phyloP scores from a whole-genome alignment of 2,113 vertebrate genomes.

The Brevimyrus niger region DNA sequence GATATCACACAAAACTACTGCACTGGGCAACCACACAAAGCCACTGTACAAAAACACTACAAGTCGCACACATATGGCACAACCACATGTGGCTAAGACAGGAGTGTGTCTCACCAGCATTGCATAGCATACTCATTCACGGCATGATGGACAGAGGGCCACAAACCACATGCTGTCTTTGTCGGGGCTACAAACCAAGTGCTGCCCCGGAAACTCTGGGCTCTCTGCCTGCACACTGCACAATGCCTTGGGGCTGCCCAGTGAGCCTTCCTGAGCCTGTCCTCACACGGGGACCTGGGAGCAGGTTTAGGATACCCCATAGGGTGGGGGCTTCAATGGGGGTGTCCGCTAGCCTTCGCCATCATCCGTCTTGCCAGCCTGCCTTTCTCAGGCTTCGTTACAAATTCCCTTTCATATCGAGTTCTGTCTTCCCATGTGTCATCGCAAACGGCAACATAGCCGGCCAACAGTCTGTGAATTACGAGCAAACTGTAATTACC shows the following conservation, averaged over 20 bases:
- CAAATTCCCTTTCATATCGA: not conserved
- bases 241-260: not conserved
- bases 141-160: not conserved
- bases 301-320: not conserved
- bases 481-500: constrained; percentile 9
- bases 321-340: not conserved
- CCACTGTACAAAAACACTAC: not conserved
- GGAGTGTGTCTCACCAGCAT: not conserved
- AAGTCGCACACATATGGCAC: not conserved
- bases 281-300: not conserved
- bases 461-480: not conserved
- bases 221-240: not conserved
- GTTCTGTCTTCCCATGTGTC: not conserved
- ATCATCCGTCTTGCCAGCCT: not conserved
- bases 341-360: not conserved
- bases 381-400: not conserved
- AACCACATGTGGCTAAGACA: not conserved
- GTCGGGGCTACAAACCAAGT: not conserved
- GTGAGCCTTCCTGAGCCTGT: not conserved
- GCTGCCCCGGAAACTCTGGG: not conserved
- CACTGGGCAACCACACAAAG: not conserved
- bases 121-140: not conserved
- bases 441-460: not conserved
- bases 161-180: not conserved
- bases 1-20: not conserved